phyloP scores from a whole-genome alignment of 2,888 invertebrate genomes.

The Apantesis nais region DNA sequence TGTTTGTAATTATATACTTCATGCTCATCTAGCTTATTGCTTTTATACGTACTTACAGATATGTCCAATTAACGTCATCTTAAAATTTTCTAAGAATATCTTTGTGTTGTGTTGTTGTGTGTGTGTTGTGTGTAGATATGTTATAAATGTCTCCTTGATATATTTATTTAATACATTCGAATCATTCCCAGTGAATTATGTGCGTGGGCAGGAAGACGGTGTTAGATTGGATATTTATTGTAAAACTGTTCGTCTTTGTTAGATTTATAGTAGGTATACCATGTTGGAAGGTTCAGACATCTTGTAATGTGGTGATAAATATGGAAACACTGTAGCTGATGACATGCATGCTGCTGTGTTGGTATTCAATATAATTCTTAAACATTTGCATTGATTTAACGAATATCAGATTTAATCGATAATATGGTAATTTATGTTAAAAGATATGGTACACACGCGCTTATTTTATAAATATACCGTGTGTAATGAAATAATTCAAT shows the following conservation, averaged over 20 bases:
- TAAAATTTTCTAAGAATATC: constrained; percentile 65
- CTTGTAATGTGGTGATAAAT: constrained; percentile 48
- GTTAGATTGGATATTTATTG: constrained; percentile 81
- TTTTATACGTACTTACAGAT: constrained; percentile 21
- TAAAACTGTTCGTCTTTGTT: constrained; percentile 76
- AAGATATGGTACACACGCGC: not conserved
- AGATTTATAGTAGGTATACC: constrained; percentile 69
- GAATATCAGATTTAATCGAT: not conserved
- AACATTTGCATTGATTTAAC: not conserved
- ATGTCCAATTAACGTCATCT: constrained; percentile 60
- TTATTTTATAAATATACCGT: not conserved
- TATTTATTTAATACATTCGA: constrained; percentile 83
- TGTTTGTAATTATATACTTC: not conserved
- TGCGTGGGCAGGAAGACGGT: constrained; percentile 80
- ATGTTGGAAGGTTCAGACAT: constrained; percentile 30
- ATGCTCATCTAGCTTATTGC: not conserved
- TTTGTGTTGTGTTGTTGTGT: constrained; percentile 74
- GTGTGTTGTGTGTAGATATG: constrained; percentile 72
- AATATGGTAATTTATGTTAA: not conserved
- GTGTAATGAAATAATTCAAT: not conserved
- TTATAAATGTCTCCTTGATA: constrained; percentile 77
- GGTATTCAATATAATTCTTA: constrained; percentile 13
- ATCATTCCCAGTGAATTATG: constrained; percentile 81
- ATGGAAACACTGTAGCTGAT: constrained; percentile 36
- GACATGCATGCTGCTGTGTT: constrained; percentile 42